Evolutionary conservation across 2,113 vertebrate species (phyloP).

Genomic region (Origma solitaria): DNA sequence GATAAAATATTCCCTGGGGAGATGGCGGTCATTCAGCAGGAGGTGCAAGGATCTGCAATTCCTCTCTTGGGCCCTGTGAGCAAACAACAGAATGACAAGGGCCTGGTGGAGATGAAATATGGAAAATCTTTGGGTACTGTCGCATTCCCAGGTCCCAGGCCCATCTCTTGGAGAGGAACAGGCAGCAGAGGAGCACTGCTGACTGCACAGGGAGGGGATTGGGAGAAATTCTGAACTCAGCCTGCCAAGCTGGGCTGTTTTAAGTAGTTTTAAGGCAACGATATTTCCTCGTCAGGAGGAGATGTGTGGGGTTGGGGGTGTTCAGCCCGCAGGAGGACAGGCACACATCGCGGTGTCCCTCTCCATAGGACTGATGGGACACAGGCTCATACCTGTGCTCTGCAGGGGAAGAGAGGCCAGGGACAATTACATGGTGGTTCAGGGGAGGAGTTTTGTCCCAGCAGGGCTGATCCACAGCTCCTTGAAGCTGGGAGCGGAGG

Average conservation of each 20-base stretch:
- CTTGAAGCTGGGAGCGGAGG: background rate
- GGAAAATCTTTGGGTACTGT: background rate
- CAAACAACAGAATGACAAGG: background rate
- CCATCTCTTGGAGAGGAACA: background rate
- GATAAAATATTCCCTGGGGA: background rate
- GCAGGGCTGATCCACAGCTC: background rate
- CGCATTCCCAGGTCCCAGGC: fast-evolving
- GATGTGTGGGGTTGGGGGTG: background rate
- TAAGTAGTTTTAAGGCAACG: background rate
- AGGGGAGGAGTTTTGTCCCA: background rate
- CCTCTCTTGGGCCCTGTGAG: background rate
- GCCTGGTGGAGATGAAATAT: background rate
- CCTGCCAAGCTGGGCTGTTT: background rate
- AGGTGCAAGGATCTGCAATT: background rate
- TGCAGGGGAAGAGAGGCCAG: background rate
- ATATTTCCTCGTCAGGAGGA: background rate
- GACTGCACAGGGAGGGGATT: background rate
- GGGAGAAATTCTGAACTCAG: background rate
- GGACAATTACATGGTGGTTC: background rate
- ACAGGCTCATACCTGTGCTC: background rate
- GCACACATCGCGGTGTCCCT: background rate
- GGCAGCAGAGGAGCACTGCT: background rate
- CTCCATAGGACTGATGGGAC: background rate
- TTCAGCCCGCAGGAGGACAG: background rate
- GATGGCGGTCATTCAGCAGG: background rate